phyloP scores from a whole-genome alignment of 2,888 invertebrate species.

The Helicoverpa assulta region DNA sequence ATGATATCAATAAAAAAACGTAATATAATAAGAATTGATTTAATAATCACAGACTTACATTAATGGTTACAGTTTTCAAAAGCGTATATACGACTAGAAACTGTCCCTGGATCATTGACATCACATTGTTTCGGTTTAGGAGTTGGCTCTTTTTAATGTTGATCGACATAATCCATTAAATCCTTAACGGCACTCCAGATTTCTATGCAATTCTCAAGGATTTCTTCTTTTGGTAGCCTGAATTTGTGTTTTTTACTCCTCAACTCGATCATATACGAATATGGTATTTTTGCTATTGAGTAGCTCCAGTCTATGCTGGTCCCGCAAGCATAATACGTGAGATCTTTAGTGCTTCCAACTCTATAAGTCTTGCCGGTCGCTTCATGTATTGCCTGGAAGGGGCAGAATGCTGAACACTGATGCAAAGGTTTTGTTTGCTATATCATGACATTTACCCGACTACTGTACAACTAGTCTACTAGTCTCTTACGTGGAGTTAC shows the following conservation, averaged over 20 bases:
- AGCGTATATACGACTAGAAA: conserved; percentile 1
- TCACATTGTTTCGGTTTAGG: conserved; percentile 12
- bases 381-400: conserved; percentile 82
- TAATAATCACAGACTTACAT: conserved; percentile 37
- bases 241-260: conserved; percentile 81
- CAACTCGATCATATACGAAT: conserved; percentile 85
- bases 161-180: conserved; percentile 81
- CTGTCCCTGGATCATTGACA: conserved; percentile 7
- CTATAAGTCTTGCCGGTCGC: conserved; percentile 81
- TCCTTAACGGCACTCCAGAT: conserved; percentile 79
- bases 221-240: conserved; percentile 80
- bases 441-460: not conserved
- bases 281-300: conserved; percentile 83
- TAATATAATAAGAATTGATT: conserved; percentile 9
- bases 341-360: conserved; percentile 84
- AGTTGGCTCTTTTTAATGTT: conserved; percentile 50
- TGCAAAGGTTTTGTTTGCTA: not conserved
- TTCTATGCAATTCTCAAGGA: conserved; percentile 79
- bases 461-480: conserved; percentile 43
- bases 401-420: not conserved
- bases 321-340: conserved; percentile 85
- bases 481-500: conserved; percentile 75
- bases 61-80: conserved; percentile 8
- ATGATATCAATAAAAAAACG: conserved; percentile 30
- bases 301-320: conserved; percentile 88